Evolutionary conservation across 2,888 invertebrate species (phyloP).

Genomic region (Branchinecta sandiegonensis): DNA sequence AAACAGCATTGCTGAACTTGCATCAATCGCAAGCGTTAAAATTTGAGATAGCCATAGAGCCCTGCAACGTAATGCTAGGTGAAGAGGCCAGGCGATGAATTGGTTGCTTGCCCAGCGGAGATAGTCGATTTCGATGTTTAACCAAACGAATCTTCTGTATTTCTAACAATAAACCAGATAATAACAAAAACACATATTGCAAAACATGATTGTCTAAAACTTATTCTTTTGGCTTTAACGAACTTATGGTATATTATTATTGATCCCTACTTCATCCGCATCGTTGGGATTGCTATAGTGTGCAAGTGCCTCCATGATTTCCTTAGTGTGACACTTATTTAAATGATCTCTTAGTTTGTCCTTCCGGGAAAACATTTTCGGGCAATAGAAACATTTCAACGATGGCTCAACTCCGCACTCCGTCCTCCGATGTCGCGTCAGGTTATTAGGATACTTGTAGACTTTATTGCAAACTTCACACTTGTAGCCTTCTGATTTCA

Average conservation of each 20-base stretch:
- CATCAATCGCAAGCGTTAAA: too few species aligned
- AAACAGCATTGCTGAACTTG: too few species aligned
- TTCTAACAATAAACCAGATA: too few species aligned
- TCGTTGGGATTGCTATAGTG: neutral
- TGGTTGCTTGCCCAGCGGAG: too few species aligned
- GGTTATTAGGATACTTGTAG: constrained; percentile 16
- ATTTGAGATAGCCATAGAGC: too few species aligned
- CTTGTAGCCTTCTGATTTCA: constrained; percentile 14
- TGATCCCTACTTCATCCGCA: neutral
- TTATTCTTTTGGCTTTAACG: too few species aligned
- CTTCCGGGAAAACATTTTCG: constrained; percentile 12
- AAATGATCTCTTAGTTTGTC: constrained; percentile 10
- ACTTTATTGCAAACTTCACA: constrained; percentile 13
- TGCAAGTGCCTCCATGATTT: neutral
- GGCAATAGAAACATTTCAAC: constrained; percentile 11
- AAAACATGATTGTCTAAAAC: too few species aligned
- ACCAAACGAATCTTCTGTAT: too few species aligned
- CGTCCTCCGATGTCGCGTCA: constrained; percentile 12
- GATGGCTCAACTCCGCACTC: constrained; percentile 14
- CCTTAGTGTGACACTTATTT: constrained; percentile 14
- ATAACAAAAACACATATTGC: too few species aligned
- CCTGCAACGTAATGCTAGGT: too few species aligned
- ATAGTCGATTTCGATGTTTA: too few species aligned
- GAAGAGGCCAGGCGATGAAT: too few species aligned
- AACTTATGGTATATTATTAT: neutral